These are phyloP conservation scores for Bugula neritina DNA, from an alignment of 2,888 invertebrate genomes.

Conservation along the genomic window DNA sequence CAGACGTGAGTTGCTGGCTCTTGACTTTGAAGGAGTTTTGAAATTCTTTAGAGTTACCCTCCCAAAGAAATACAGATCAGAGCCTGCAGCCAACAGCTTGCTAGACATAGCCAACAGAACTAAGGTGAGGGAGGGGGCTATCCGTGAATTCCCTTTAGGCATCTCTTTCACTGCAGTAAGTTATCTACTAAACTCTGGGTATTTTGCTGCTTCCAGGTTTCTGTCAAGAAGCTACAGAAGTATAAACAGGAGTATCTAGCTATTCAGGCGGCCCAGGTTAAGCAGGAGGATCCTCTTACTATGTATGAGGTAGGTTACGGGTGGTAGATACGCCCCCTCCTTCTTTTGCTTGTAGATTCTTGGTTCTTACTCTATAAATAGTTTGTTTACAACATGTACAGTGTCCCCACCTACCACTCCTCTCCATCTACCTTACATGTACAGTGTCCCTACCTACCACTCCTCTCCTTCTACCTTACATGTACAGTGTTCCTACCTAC, in stretches of 20 bases:
- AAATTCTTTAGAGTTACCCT: slow-evolving; percentile 96
- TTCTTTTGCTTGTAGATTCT: no score
- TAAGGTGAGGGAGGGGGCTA: slow-evolving; percentile 72
- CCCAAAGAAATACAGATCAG: slow-evolving; percentile 90
- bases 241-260: slow-evolving; percentile 84
- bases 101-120: slow-evolving; percentile 83
- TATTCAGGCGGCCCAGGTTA: slow-evolving; percentile 61
- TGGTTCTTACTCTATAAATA: no score
- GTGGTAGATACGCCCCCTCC: no score
- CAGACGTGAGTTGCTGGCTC: slow-evolving; percentile 78
- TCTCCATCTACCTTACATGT: no score
- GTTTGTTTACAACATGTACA: no score
- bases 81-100: slow-evolving; percentile 79
- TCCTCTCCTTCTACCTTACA: no score
- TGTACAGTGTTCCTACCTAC: no score
- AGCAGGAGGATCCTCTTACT: slow-evolving; percentile 56
- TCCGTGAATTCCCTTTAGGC: no score
- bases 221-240: slow-evolving; percentile 75
- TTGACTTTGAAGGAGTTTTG: slow-evolving; percentile 94
- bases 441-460: no score
- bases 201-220: slow-evolving; percentile 51
- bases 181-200: no score
- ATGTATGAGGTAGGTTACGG: slow-evolving; percentile 52
- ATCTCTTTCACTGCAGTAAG: no score
- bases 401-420: no score